Base-by-base conservation (phyloP, 2,113 vertebrate species). In the Pantherophis guttatus region DNA sequence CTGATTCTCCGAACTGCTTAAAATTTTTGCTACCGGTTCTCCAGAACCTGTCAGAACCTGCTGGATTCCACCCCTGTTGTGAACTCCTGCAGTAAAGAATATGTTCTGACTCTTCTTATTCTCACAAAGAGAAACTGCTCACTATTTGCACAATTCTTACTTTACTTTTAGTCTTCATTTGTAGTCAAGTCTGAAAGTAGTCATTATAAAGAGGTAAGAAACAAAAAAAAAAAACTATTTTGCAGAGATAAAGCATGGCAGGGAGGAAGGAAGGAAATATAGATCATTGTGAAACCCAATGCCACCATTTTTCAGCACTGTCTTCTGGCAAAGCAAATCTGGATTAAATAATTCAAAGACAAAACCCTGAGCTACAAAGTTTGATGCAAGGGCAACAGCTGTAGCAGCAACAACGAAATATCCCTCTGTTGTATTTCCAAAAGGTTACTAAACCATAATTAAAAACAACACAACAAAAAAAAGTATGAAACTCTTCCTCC, bases 371-470 rank as follows among this genome's bases (percentile, higher is more conserved):
- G 52, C 29, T 81, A 33, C 33, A 86, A n/a, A 8, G 7, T 85
- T 85, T 29, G 39, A 59, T 86, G 54, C 12, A 86, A 86, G 9
- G 39, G 17, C 24, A 89, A 55, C 39, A 88, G 48, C 3, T 53
- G 19, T 48, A 81, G 29, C 26, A 91, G 21, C 85, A 86, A 13
- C n/a, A 19, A 21, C 44, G 48, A 65, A 86, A 70, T 58, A 50
- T 91, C 44, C 58, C 91, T 88, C 59, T 91, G 58, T 88, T 59
- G 24, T 1, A 33, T 87, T n/a, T 26, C 33, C 89, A 59, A 93
- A 93, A 90, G 70, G 62, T 89, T 89, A 93, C 57, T 23, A 87
- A 93, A 62, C 55, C 19, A 48, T 93, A 93, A 93, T 93, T 91
- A 59, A 91, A 91, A 86, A 62, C 87, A 58, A 59, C 93, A 89